Conservation (phyloP, 1,140 invertebrate species). For the Archegozetes longisetosus region DNA sequence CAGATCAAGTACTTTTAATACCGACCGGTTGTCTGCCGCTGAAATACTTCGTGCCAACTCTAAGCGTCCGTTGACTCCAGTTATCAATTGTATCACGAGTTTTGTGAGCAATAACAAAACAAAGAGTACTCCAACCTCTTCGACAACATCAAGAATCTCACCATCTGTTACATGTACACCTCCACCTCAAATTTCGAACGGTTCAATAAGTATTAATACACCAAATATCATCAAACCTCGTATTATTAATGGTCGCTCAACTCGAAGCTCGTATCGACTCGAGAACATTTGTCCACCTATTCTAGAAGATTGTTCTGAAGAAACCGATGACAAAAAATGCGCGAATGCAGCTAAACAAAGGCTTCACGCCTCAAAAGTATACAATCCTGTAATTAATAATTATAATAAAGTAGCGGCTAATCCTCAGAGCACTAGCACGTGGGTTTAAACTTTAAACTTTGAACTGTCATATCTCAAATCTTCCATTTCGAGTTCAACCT, state of each 20-base stretch:
- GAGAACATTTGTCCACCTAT: not conserved
- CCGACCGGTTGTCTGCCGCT: not conserved
- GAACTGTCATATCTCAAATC: no score
- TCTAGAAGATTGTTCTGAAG: not conserved
- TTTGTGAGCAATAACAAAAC: not conserved
- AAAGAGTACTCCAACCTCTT: not conserved
- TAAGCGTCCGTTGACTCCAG: conserved; percentile 1
- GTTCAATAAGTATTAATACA: not conserved
- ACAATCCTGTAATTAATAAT: not conserved
- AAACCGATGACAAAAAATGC: not conserved
- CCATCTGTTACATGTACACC: no score
- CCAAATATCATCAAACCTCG: not conserved
- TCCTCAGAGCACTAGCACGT: not conserved
- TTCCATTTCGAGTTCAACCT: no score
- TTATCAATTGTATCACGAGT: not conserved
- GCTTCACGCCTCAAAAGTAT: not conserved
- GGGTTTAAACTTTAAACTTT: not conserved
- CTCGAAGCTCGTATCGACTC: not conserved
- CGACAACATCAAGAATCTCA: not conserved
- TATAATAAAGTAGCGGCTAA: not conserved
- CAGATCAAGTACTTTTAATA: conserved; percentile 29
- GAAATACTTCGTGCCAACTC: not conserved
- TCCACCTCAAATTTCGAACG: not conserved
- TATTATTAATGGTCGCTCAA: not conserved
- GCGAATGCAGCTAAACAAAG: not conserved